Evolutionary conservation across 1,140 invertebrate genomes (phyloP).

Genomic region (Gryllus bimaculatus): DNA sequence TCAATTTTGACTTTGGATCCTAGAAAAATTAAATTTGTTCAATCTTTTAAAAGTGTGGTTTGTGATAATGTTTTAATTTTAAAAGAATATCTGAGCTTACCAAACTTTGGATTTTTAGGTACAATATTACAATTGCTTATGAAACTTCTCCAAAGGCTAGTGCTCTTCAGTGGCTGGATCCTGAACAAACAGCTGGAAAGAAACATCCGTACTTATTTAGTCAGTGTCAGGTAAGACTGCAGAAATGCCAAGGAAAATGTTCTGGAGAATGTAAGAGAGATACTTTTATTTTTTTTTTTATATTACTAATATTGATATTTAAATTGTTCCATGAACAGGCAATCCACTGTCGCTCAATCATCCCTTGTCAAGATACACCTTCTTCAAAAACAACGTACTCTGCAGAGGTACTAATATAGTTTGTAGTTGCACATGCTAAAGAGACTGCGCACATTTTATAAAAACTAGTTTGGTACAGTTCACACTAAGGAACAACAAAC

Average conservation of each 20-base stretch:
- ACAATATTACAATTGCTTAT: slow-evolving; percentile 61
- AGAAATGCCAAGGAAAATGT: neutral
- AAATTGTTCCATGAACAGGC: slow-evolving; percentile 46
- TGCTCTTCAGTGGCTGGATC: slow-evolving; percentile 81
- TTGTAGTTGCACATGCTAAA: no score
- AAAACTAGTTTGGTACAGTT: no score
- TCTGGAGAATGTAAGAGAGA: no score
- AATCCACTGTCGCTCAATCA: slow-evolving; percentile 76
- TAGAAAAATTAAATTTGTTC: slow-evolving; percentile 48
- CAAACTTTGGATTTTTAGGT: slow-evolving; percentile 35
- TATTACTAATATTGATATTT: slow-evolving; percentile 15
- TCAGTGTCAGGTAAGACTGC: slow-evolving; percentile 73
- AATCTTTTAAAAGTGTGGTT: slow-evolving; percentile 40
- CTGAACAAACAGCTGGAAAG: slow-evolving; percentile 80
- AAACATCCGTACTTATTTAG: slow-evolving; percentile 84
- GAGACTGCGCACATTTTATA: no score
- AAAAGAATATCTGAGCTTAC: neutral
- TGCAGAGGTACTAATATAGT: slow-evolving; percentile 52
- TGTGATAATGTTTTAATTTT: slow-evolving; percentile 10
- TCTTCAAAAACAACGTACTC: slow-evolving; percentile 80
- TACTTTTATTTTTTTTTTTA: neutral
- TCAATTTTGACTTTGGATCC: slow-evolving; percentile 48
- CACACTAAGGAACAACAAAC: no score
- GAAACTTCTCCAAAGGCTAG: slow-evolving; percentile 60
- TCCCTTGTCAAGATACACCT: slow-evolving; percentile 92